phyloP scores from a whole-genome alignment of 1,140 invertebrate genomes.

The Aphaenogaster rudis region DNA sequence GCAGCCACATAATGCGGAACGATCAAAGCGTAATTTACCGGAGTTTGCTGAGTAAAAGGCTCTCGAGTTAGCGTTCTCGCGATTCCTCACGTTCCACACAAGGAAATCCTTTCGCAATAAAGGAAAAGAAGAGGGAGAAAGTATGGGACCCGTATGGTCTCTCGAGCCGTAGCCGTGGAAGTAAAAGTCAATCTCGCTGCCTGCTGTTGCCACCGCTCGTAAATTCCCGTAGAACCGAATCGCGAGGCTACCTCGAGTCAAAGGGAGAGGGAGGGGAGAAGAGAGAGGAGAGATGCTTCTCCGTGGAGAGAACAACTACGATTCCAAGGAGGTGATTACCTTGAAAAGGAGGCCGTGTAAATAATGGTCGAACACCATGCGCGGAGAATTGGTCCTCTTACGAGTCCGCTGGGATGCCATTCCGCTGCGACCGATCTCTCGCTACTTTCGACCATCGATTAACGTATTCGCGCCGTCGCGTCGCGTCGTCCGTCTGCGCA shows the following conservation, averaged over 20 bases:
- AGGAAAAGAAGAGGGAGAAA: conserved; percentile 10
- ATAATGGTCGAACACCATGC: conserved; percentile 62
- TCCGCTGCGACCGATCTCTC: conserved; percentile 47
- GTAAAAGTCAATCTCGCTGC: conserved; percentile 69
- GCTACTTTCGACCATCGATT: conserved; percentile 55
- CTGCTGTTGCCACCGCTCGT: conserved; percentile 62
- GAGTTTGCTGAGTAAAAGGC: conserved; percentile 43
- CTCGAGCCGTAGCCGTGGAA: conserved; percentile 23
- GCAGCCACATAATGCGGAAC: conserved; percentile 12
- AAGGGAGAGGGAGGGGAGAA: too few relatives aligned
- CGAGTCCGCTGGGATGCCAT: conserved; percentile 64
- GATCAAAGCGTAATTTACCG: conserved; percentile 34
- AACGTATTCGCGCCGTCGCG: conserved; percentile 36
- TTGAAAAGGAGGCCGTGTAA: conserved; percentile 75
- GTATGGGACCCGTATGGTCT: conserved; percentile 39
- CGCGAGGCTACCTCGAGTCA: background rate
- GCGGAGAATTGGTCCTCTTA: conserved; percentile 61
- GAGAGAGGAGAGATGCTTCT: background rate
- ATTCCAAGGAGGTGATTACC: conserved; percentile 58
- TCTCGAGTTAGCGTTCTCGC: background rate
- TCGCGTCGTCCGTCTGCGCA: background rate
- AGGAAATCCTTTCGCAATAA: conserved; percentile 64
- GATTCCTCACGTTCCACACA: conserved; percentile 29
- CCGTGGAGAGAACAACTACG: conserved; percentile 57
- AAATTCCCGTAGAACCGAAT: conserved; percentile 68